A percentile compares a stretch with the other conserved stretches of the same genome.
phyloP scores from a whole-genome alignment of 2,113 vertebrate species.

The Rhadina sibilatrix region DNA sequence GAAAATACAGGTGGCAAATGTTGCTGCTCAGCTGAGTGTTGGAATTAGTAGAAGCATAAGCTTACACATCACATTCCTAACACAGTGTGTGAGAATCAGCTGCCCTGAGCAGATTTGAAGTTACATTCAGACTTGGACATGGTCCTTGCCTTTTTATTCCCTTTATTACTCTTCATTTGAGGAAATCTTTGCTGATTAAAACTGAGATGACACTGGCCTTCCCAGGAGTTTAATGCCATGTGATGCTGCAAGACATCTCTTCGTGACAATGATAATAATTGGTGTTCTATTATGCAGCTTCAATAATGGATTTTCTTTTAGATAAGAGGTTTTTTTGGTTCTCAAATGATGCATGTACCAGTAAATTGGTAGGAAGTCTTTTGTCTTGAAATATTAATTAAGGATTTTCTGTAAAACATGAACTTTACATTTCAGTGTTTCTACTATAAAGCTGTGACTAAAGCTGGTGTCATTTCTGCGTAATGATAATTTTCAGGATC shows the following conservation, averaged over 20 bases:
- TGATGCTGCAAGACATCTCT: not conserved
- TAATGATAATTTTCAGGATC: not conserved
- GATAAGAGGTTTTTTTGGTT: not conserved
- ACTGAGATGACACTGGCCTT: not conserved
- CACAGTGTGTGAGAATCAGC: not conserved
- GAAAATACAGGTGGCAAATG: not conserved
- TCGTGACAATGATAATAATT: not conserved
- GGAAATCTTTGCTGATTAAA: not conserved
- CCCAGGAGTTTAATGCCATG: not conserved
- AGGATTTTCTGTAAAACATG: constrained; percentile 17
- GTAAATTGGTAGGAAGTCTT: not conserved
- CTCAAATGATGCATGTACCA: not conserved
- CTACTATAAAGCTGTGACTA: not conserved
- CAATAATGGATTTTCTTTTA: not conserved
- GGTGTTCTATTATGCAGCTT: not conserved
- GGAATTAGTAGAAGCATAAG: not conserved
- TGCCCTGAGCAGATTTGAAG: not conserved
- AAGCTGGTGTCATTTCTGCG: constrained; percentile 1
- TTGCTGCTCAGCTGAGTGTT: not conserved
- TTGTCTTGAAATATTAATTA: constrained; percentile 24
- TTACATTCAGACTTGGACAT: not conserved
- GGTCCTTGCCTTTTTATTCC: not conserved
- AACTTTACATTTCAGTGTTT: constrained; percentile 3
- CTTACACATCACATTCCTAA: not conserved
- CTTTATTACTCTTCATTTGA: not conserved